Evolutionary conservation across 2,797 vertebrate species (phyloP), one percentile per base, ranked within the genome.

Genomic region (Phoebastria nigripes): DNA sequence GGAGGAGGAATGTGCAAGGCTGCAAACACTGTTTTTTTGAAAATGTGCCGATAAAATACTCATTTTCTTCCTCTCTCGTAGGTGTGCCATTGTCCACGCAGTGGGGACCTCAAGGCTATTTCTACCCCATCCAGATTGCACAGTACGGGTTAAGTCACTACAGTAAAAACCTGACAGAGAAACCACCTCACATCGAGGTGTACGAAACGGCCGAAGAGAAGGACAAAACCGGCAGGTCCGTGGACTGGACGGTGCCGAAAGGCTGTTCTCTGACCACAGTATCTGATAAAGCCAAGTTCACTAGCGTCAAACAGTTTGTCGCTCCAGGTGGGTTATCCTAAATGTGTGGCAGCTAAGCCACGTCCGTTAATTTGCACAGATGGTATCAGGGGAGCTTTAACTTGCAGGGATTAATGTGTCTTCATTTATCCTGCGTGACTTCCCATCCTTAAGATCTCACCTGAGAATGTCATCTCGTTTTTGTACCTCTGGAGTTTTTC

Each of bases 101-200:
- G 91, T 99, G 99, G 99, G 99, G 99, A 15, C 99, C 99, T 69
- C 99, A 99, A 97, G 99, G 99, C 94, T 99, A 99, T 97, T 99
- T 99, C 98, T 99, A 99, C 92, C 99, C 99, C 93, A 99, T 99
- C 98, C 99, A 99, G 98, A 99, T 99, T 29, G 98, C 99, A 6
- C 99, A 99, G 97, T 99, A 99, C 17, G 99, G 99, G 44, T 94
- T 99, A 95, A 99, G 99, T 96, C 99, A 99, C 97, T 99, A 99
- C 98, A 99, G 99, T 97, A 99, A 99, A 90, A 99, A 99, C 98
- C 98, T 99, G 97, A 99, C 99, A 0, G 99, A 99, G 98, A 98
- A 98, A 2, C 96, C 99, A 1, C 99, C 99, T 12, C 99, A 99
- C 55, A 78, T 99, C 44, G 99, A 99, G 94, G 97, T 99, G 21